phyloP scores from a whole-genome alignment of 2,888 invertebrate genomes.

The Rapana venosa region DNA sequence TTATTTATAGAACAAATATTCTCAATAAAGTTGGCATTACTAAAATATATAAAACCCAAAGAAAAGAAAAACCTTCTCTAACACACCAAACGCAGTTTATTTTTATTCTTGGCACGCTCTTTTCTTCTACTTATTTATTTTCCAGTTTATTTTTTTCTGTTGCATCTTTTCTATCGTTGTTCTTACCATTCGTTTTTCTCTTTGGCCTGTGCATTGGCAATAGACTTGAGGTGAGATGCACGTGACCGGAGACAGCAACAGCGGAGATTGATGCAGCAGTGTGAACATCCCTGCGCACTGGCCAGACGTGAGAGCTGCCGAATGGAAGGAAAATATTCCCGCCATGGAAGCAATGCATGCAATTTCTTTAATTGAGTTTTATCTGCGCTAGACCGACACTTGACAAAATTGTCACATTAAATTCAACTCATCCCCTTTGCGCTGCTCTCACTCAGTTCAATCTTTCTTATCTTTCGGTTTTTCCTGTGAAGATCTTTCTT shows the following conservation, averaged over 20 bases:
- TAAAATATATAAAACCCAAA: no score
- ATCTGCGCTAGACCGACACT: background rate
- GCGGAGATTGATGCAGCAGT: background rate
- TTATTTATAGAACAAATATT: no score
- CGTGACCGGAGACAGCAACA: background rate
- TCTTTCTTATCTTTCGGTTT: background rate
- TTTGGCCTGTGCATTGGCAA: background rate
- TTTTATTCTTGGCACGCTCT: background rate
- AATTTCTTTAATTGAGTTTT: slow-evolving; percentile 16
- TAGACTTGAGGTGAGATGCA: background rate
- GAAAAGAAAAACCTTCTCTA: no score
- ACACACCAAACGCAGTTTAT: no score
- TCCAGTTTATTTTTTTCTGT: background rate
- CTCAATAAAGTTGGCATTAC: no score
- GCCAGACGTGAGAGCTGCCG: background rate
- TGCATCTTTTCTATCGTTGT: background rate
- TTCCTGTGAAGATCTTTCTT: background rate
- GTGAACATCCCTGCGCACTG: background rate
- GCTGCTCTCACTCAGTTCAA: background rate
- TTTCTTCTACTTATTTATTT: background rate
- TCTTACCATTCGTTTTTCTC: background rate
- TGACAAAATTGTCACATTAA: slow-evolving; percentile 19
- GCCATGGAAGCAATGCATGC: background rate
- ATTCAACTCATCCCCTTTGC: background rate
- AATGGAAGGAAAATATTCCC: background rate